phyloP scores from a whole-genome alignment of 2,888 invertebrate species.

The Eupeodes luniger region DNA sequence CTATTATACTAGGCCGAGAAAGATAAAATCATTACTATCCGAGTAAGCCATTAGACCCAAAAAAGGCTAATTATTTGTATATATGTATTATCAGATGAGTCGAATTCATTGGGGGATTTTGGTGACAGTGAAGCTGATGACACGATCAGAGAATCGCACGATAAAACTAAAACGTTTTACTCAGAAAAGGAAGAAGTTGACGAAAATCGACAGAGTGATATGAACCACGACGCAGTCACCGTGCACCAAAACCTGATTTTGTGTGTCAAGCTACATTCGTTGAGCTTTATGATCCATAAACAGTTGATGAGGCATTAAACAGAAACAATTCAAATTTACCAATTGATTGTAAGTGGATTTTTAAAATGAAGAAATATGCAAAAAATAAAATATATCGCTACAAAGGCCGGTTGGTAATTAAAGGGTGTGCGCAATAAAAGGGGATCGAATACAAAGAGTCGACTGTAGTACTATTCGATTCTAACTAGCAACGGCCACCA shows the following conservation, averaged over 20 bases:
- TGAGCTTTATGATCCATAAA: conserved; percentile 12
- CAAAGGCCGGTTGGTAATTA: too few species aligned
- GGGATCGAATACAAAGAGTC: too few species aligned
- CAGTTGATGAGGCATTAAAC: background rate
- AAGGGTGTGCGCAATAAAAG: too few species aligned
- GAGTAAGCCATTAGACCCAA: background rate
- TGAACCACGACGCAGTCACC: background rate
- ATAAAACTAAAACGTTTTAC: background rate
- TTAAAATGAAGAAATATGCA: background rate
- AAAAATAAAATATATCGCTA: background rate
- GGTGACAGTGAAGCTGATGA: background rate
- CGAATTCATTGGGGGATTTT: background rate
- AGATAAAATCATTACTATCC: background rate
- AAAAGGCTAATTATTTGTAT: background rate
- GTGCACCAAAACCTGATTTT: background rate
- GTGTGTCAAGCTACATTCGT: background rate
- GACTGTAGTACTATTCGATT: too few species aligned
- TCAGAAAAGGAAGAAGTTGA: background rate
- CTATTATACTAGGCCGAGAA: background rate
- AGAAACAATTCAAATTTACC: too few species aligned
- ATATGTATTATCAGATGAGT: background rate
- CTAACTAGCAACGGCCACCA: conserved; percentile 22
- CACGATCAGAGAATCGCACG: background rate
- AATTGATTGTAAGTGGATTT: too few species aligned
- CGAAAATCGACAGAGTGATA: background rate